Evolutionary conservation across 2,113 vertebrate species (phyloP), one percentile per base, ranked within the genome.

Genomic region (Oxygymnocypris stewartii): DNA sequence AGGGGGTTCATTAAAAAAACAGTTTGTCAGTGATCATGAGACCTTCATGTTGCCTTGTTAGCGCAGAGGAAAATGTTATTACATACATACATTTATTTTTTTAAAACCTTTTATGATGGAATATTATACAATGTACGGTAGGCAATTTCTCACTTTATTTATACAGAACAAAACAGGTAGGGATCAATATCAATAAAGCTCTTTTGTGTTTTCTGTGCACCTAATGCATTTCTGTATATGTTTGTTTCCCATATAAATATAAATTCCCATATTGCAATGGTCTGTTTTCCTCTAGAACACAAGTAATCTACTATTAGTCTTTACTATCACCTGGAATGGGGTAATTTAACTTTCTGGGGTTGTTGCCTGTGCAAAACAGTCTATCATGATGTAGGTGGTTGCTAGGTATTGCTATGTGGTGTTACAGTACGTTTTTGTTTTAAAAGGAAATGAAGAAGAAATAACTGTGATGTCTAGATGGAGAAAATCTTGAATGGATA

Each of bases 11-110:
- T 6, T 75, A 44, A 47, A 75, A 44, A 47, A 75, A 23, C 40
- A 47, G 73, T 69, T 69, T 35, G 14, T 74, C 71, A 42, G 35
- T 74, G 73, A 75, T 25, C 73, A 47, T 75, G 73, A 75, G 47
- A n/a, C 73, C 73, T 47, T 47, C 42, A 42, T 42, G 16, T 73
- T 37, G 37, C 71, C 71, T 74, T 74, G 35, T 18, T 40, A 40
- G 69, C 18, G 4, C 18, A 23, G 8, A 23, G 35, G 35, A 12
- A 75, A 75, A n/a, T 75, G 69, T 42, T 69, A 69, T 37, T 71
- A 9, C 37, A 71, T 4, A 25, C 18, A 57, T 57, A 18, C 18
- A 57, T 63, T 25, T 28, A 20, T 57, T 57, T 18, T 54, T 18
- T 4, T 23, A 57, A 57, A 23, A 20, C 54, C 54, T 57, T 57